Evolutionary conservation across 1,140 invertebrate genomes (phyloP).

Genomic region (Micrasema longulum): DNA sequence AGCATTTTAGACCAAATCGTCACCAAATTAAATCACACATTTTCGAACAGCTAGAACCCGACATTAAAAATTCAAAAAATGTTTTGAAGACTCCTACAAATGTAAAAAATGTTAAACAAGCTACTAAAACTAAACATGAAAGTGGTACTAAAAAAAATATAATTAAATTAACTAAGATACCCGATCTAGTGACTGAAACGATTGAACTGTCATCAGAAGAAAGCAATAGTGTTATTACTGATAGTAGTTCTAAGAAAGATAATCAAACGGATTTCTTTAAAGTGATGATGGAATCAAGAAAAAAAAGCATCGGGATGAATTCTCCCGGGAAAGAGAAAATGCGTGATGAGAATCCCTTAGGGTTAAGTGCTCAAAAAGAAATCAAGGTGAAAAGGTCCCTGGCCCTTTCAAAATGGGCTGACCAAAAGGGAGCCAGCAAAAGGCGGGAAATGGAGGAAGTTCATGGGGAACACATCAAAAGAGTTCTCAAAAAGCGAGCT

Average conservation of each 20-base stretch:
- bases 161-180: neutral
- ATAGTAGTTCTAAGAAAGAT: neutral
- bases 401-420: constrained; percentile 70
- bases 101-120: no score
- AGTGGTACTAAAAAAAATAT: constrained; percentile 7
- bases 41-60: no score
- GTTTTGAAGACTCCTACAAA: no score
- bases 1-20: no score
- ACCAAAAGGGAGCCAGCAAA: constrained; percentile 69
- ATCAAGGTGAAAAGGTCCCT: constrained; percentile 66
- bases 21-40: no score
- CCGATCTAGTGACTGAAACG: neutral
- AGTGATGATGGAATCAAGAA: constrained; percentile 73
- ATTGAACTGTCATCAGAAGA: no score
- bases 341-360: constrained; percentile 53
- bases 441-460: constrained; percentile 68
- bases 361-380: constrained; percentile 58
- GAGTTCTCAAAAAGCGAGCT: constrained; percentile 69
- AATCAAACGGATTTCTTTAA: constrained; percentile 69
- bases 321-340: constrained; percentile 66
- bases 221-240: no score
- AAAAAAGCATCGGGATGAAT: constrained; percentile 73
- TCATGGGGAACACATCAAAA: constrained; percentile 67
- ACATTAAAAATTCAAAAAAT: no score
- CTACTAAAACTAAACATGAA: no score